phyloP scores from a whole-genome alignment of 2,888 invertebrate genomes.

The Epicampocera succincta region DNA sequence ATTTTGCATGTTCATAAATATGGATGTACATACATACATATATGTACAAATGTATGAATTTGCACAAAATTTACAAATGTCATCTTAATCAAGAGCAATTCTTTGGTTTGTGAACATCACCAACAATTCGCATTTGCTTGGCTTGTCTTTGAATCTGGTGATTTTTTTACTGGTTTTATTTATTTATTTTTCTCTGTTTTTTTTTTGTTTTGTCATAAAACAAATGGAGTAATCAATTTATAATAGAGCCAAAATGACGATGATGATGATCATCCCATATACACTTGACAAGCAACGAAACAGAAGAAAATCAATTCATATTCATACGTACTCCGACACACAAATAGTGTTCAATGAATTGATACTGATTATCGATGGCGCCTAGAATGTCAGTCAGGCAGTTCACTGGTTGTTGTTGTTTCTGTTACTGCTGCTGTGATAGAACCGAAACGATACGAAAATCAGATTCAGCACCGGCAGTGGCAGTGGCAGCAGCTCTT shows the following conservation, averaged over 20 bases:
- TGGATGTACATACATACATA: not conserved
- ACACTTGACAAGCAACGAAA: conserved; percentile 16
- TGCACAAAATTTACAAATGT: conserved; percentile 39
- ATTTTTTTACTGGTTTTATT: conserved; percentile 6
- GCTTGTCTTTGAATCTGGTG: conserved; percentile 20
- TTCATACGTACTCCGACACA: conserved; percentile 22
- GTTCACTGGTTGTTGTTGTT: not conserved
- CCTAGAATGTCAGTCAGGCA: conserved; percentile 40
- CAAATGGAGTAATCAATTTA: conserved; percentile 61
- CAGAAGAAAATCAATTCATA: conserved; percentile 31
- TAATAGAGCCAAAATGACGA: conserved; percentile 47
- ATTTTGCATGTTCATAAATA: not conserved
- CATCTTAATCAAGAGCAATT: conserved; percentile 64
- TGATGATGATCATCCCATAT: conserved; percentile 26
- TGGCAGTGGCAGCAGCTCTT: not conserved
- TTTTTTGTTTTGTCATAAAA: conserved; percentile 23
- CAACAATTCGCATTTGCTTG: conserved; percentile 9
- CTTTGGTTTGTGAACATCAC: conserved; percentile 53
- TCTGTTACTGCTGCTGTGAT: conserved; percentile 19
- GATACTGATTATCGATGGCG: conserved; percentile 57
- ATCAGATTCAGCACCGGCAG: conserved; percentile 24
- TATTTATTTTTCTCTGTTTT: conserved; percentile 1
- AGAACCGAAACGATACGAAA: conserved; percentile 15
- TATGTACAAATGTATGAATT: not conserved
- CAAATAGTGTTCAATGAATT: conserved; percentile 53